A percentile compares a stretch with the other conserved stretches of the same genome.
Conservation (phyloP, 1,140 invertebrate genomes). For the Monochamus saltuarius region DNA sequence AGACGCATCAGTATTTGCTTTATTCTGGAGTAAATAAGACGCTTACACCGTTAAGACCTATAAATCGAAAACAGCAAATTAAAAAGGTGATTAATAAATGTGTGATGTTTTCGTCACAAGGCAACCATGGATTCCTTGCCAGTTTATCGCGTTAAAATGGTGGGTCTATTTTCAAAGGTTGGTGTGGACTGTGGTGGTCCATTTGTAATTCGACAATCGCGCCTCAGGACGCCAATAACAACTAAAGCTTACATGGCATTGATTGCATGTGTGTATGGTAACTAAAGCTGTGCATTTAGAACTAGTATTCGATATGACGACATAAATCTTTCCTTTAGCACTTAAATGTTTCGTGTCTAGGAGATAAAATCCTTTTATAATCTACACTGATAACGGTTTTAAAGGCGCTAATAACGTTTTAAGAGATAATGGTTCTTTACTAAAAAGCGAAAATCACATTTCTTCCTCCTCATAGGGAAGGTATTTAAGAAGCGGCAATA, state of each 20-base stretch:
- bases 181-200: slow-evolving; percentile 47
- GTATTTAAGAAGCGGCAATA: slow-evolving; percentile 17
- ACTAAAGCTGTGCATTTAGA: slow-evolving; percentile 24
- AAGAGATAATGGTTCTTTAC: slow-evolving; percentile 15
- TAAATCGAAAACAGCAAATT: slow-evolving; percentile 25
- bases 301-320: slow-evolving; percentile 13
- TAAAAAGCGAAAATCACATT: slow-evolving; percentile 8
- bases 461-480: slow-evolving; percentile 12
- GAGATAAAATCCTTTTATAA: slow-evolving; percentile 14
- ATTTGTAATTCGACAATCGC: slow-evolving; percentile 24
- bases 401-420: slow-evolving; percentile 19
- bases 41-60: slow-evolving; percentile 10
- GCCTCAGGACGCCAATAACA: neutral
- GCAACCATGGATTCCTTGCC: slow-evolving; percentile 33
- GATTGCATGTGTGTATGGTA: slow-evolving; percentile 23
- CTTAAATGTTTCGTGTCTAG: slow-evolving; percentile 22
- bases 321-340: slow-evolving; percentile 19
- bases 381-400: slow-evolving; percentile 28
- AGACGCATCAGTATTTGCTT: slow-evolving; percentile 8
- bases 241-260: slow-evolving; percentile 22
- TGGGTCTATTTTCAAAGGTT: slow-evolving; percentile 33
- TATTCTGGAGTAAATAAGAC: slow-evolving; percentile 6
- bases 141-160: slow-evolving; percentile 26
- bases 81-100: slow-evolving; percentile 16
- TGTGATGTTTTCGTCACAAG: slow-evolving; percentile 17